Base-by-base conservation (phyloP, 2,888 invertebrate species). In the Cantharis rufa region DNA sequence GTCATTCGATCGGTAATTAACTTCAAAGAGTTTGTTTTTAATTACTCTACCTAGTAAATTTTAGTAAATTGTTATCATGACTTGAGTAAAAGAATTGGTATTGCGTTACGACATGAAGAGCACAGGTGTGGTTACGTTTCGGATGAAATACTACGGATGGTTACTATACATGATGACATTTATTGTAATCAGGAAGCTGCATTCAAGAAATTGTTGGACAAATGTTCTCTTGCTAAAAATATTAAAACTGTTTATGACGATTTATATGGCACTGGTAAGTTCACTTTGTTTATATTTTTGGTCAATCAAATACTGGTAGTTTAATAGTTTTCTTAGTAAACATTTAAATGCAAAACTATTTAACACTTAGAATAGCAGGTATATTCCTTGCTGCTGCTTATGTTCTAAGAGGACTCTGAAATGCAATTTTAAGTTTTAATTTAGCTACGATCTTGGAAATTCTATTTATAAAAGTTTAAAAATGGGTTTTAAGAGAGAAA, bases 31-130 rank as follows among this genome's bases (percentile, higher is more conserved):
- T 64, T 13, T 18, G 18, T 64, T 5, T 32, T 21, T 7, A 64
- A 64, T 64, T 64, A 5, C 1, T 5, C 4, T 64, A 64, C 32
- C 1, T n/a, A 24, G 1, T 7, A 1, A 13, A 32, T 81, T 73
- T 78, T 87, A 92, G 94, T 98, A 0, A 95, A 95, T 88, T 97
- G 97, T 88, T 98, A 98, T 88, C 96, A 98, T 87, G 96, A 98
- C 88, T 90, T 98, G 81, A 97, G 97, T 86, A 95, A 95, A 89
- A 92, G 96, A 84, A 90, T 97, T 80, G 96, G 96, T 1, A 92
- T 95, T 83, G 96, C 97, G 16, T 88, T 98, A 70, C 91, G 95
- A 78, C 96, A 97, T 86, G 98, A 98, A 89, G 98, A 98, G 88
- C 93, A 94, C 80, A 91, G 98, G 79, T 95, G 95, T 86, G 94